phyloP scores from a whole-genome alignment of 2,888 invertebrate species.

The Cremastinae sp. region DNA sequence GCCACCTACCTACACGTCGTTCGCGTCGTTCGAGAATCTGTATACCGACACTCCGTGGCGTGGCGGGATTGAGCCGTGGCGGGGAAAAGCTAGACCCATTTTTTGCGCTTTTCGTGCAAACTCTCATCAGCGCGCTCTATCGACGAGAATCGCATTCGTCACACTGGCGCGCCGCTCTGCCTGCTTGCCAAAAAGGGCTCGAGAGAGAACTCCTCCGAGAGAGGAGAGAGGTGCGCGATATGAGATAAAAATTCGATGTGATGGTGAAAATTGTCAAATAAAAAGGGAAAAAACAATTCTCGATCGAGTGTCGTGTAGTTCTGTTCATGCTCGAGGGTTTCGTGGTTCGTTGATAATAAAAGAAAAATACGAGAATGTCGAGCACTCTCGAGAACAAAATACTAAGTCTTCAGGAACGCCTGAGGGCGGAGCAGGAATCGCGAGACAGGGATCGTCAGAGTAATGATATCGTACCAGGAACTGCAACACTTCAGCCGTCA shows the following conservation, averaged over 20 bases:
- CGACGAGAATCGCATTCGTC: conserved; percentile 39
- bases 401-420: conserved; percentile 90
- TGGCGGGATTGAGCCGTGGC: too few species aligned
- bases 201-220: conserved; percentile 53
- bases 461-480: conserved; percentile 78
- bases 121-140: too few species aligned
- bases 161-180: conserved; percentile 40
- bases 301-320: conserved; percentile 26
- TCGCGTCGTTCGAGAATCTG: too few species aligned
- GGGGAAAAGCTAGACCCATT: too few species aligned
- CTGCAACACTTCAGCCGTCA: conserved; percentile 78
- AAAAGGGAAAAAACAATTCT: conserved; percentile 65
- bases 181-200: conserved; percentile 62
- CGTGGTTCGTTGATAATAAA: conserved; percentile 35
- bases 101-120: too few species aligned
- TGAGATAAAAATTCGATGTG: conserved; percentile 66
- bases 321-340: conserved; percentile 25
- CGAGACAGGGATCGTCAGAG: conserved; percentile 83
- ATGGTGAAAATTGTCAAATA: conserved; percentile 76
- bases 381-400: conserved; percentile 90
- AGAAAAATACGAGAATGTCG: conserved; percentile 82
- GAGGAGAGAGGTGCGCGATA: conserved; percentile 66
- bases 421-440: conserved; percentile 87
- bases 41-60: too few species aligned
- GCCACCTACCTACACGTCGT: too few species aligned